These are phyloP conservation scores for Chrysemys picta DNA, from an alignment of 2,113 vertebrate species.

Conservation along the genomic window DNA sequence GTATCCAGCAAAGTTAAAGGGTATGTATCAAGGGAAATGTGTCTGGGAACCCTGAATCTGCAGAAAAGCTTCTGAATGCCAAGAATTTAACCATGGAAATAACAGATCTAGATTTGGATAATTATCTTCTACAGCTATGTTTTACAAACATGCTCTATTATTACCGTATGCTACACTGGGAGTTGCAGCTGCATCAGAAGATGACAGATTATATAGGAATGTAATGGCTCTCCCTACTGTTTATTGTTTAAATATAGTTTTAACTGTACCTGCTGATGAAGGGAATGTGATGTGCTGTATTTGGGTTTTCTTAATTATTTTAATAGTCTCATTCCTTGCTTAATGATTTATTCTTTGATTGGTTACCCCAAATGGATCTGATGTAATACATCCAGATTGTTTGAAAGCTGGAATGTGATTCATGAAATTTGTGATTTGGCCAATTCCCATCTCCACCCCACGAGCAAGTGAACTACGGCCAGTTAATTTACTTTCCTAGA, in stretches of 20 bases:
- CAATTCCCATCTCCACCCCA: neutral
- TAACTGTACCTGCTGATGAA: neutral
- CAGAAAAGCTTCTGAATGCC: accelerated
- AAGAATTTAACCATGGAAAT: neutral
- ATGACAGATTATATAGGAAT: neutral
- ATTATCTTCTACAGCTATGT: neutral
- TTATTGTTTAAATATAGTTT: conserved; percentile 19
- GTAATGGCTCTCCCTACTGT: neutral
- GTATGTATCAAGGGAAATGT: neutral
- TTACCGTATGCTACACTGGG: neutral
- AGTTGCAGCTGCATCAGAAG: neutral
- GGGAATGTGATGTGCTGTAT: neutral
- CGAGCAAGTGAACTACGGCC: neutral
- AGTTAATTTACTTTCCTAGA: neutral
- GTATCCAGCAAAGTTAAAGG: neutral
- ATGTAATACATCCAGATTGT: neutral
- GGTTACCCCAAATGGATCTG: neutral
- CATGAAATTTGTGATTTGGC: neutral
- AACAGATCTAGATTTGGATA: neutral
- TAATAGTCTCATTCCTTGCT: neutral
- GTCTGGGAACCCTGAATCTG: neutral
- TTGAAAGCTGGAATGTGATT: neutral
- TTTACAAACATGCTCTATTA: neutral
- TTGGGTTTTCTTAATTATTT: neutral
- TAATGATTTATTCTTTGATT: neutral